These are phyloP conservation scores for Cephus runcator DNA, from an alignment of 2,888 invertebrate genomes.

Conservation along the genomic window DNA sequence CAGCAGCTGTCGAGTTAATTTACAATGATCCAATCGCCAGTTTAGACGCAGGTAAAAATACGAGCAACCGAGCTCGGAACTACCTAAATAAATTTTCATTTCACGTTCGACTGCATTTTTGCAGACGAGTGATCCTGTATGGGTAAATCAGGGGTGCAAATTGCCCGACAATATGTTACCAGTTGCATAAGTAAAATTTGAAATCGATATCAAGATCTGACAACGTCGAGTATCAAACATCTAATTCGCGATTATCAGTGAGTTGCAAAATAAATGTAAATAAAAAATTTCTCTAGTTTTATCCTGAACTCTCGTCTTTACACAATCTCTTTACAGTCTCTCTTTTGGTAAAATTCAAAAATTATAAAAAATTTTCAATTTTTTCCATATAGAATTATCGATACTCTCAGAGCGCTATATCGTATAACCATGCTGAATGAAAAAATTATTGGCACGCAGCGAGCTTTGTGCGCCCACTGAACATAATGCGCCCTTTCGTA, in stretches of 20 bases:
- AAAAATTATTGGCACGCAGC: slow-evolving; percentile 14
- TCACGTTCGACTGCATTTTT: slow-evolving; percentile 53
- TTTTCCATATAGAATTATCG: not conserved
- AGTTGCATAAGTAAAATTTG: slow-evolving; percentile 48
- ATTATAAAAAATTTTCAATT: not conserved
- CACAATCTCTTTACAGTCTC: too few species aligned
- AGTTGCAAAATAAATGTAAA: not conserved
- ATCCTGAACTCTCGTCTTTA: too few species aligned
- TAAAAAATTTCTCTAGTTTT: not conserved
- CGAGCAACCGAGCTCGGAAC: not conserved
- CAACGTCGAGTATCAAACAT: not conserved
- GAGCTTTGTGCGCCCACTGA: not conserved
- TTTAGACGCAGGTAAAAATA: not conserved
- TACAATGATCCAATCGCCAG: slow-evolving; percentile 15
- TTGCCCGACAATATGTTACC: slow-evolving; percentile 59
- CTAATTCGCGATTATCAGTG: not conserved
- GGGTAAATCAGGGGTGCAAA: slow-evolving; percentile 45
- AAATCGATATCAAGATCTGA: slow-evolving; percentile 39
- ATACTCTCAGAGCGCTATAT: not conserved
- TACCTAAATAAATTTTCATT: slow-evolving; percentile 55
- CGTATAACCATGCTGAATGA: not conserved
- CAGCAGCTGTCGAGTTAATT: slow-evolving; percentile 24
- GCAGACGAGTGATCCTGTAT: slow-evolving; percentile 48
- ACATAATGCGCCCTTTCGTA: slow-evolving; percentile 19
- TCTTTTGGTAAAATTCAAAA: not conserved